Evolutionary conservation across 2,797 vertebrate genomes (phyloP).

Genomic region (Florisuga fusca): DNA sequence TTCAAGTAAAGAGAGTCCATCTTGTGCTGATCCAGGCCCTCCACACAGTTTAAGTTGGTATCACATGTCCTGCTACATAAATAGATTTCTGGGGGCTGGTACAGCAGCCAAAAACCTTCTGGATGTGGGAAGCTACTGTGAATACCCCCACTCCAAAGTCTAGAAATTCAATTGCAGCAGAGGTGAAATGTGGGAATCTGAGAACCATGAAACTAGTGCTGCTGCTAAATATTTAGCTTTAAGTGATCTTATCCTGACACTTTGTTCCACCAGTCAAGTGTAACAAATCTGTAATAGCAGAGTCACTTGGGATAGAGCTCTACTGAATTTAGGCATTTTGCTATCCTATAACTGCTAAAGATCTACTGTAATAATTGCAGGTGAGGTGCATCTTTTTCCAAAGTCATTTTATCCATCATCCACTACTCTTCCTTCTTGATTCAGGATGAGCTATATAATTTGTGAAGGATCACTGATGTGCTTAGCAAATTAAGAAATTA

Average conservation of each 20-base stretch:
- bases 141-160: background rate
- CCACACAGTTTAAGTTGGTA: background rate
- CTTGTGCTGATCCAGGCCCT: background rate
- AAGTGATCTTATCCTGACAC: background rate
- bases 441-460: background rate
- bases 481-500: background rate
- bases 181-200: background rate
- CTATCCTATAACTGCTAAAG: background rate
- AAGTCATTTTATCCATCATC: background rate
- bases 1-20: background rate
- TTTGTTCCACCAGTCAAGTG: background rate
- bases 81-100: background rate
- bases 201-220: background rate
- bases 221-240: background rate
- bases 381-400: background rate
- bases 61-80: background rate
- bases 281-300: background rate
- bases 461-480: background rate
- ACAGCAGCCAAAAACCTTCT: background rate
- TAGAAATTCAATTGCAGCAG: background rate
- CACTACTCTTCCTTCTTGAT: background rate
- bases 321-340: background rate
- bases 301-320: background rate
- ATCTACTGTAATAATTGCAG: background rate
- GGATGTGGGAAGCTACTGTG: background rate